Evolutionary conservation across 2,113 vertebrate genomes (phyloP).

Genomic region (Lepidothrix coronata): DNA sequence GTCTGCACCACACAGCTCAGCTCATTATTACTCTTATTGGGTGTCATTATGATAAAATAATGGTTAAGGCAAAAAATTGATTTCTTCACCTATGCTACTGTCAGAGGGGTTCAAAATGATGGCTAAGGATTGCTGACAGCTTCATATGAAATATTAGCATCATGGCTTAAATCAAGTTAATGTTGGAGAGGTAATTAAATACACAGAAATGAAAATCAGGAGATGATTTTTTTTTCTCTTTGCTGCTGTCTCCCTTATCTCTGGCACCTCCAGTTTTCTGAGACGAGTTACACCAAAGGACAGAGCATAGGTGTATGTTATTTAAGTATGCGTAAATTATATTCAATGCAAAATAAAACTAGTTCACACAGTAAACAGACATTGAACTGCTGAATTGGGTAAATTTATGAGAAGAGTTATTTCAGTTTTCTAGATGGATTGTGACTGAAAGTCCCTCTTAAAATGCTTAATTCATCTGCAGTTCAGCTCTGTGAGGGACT

Average conservation of each 20-base stretch:
- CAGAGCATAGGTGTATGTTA: neutral
- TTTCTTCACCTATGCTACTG: neutral
- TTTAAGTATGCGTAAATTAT: neutral
- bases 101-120: neutral
- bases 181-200: neutral
- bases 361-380: neutral
- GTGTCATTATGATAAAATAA: neutral
- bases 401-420: neutral
- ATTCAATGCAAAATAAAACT: neutral
- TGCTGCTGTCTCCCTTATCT: neutral
- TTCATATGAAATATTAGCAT: neutral
- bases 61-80: neutral
- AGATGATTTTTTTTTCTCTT: neutral
- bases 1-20: neutral
- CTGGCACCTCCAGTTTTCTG: neutral
- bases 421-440: neutral
- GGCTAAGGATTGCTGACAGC: neutral
- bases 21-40: neutral
- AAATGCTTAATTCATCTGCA: neutral
- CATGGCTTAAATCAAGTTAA: neutral
- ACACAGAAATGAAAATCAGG: neutral
- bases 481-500: neutral
- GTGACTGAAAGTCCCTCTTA: neutral
- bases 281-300: neutral
- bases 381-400: neutral